A percentile compares a stretch with the other conserved stretches of the same genome.
These are phyloP conservation scores for Taurulus bubalis DNA, from an alignment of 2,113 vertebrate genomes.

Conservation along the genomic window DNA sequence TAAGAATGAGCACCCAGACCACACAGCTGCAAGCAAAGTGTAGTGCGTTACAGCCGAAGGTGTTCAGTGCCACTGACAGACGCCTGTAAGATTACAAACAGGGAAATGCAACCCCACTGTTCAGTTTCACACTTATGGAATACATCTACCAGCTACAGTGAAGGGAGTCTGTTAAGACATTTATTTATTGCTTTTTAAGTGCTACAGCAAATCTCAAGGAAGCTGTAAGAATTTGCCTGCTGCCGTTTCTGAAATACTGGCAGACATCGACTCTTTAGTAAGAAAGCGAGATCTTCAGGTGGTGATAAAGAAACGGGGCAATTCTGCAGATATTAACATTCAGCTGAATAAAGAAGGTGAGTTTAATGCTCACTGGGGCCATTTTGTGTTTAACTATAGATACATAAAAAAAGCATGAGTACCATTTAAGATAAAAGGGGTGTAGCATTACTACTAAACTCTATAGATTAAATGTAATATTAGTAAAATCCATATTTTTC, in stretches of 20 bases:
- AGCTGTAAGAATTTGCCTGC: constrained; percentile 19
- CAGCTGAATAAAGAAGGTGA: constrained; percentile 9
- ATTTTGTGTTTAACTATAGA: not conserved
- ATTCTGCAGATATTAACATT: constrained; percentile 38
- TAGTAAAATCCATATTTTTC: not conserved
- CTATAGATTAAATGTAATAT: not conserved
- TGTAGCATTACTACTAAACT: not conserved
- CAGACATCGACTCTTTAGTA: constrained; percentile 10
- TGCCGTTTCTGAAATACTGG: constrained; percentile 51
- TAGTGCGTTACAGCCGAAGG: constrained; percentile 51
- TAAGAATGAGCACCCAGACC: constrained; percentile 13
- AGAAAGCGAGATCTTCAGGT: constrained; percentile 19
- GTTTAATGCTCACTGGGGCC: not conserved
- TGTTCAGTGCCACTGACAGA: constrained; percentile 57
- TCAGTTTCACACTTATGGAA: constrained; percentile 35
- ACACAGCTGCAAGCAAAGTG: constrained; percentile 69
- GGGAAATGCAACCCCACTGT: constrained; percentile 22
- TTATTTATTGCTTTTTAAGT: constrained; percentile 44
- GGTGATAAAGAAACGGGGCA: constrained; percentile 37
- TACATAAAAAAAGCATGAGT: not conserved
- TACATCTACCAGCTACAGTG: constrained; percentile 18
- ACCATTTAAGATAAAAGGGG: not conserved
- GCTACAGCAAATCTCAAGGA: constrained; percentile 32
- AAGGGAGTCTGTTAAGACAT: constrained; percentile 37
- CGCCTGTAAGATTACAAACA: constrained; percentile 41